These are phyloP conservation scores for Psittacula echo DNA, from an alignment of 2,797 vertebrate species.

Conservation along the genomic window DNA sequence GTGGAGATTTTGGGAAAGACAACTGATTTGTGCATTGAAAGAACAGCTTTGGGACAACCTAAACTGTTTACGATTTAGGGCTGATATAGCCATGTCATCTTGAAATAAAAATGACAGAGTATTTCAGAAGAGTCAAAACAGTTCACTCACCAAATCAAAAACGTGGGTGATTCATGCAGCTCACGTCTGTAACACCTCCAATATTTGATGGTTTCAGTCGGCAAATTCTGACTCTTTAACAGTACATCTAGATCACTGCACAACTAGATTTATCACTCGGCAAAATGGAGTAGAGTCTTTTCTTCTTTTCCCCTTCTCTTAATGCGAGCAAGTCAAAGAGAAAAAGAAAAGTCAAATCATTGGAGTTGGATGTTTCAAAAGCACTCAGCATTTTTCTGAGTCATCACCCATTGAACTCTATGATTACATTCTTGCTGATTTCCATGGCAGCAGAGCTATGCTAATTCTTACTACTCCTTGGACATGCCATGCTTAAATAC, in stretches of 20 bases:
- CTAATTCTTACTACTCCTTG: slow-evolving; percentile 26
- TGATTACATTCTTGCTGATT: slow-evolving; percentile 30
- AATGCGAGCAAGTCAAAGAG: not conserved
- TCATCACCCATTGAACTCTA: not conserved
- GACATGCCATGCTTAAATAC: not conserved
- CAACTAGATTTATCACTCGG: not conserved
- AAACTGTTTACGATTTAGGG: not conserved
- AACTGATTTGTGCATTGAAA: not conserved
- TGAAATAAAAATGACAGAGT: slow-evolving; percentile 1
- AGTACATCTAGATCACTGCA: not conserved
- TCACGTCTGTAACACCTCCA: not conserved
- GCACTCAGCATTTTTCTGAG: not conserved
- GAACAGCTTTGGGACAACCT: not conserved
- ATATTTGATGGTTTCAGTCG: not conserved
- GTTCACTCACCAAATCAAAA: not conserved
- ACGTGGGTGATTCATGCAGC: not conserved
- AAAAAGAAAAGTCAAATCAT: not conserved
- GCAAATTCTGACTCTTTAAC: not conserved
- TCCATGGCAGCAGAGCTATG: slow-evolving; percentile 13
- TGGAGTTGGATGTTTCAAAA: not conserved
- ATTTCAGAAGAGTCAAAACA: slow-evolving; percentile 20
- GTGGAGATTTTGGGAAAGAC: not conserved
- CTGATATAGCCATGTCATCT: not conserved
- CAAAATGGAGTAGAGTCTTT: not conserved
- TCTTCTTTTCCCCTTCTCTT: not conserved